Evolutionary conservation across 2,888 invertebrate species (phyloP), one percentile per base, ranked within the genome.

Genomic region (Nycteola revayana): DNA sequence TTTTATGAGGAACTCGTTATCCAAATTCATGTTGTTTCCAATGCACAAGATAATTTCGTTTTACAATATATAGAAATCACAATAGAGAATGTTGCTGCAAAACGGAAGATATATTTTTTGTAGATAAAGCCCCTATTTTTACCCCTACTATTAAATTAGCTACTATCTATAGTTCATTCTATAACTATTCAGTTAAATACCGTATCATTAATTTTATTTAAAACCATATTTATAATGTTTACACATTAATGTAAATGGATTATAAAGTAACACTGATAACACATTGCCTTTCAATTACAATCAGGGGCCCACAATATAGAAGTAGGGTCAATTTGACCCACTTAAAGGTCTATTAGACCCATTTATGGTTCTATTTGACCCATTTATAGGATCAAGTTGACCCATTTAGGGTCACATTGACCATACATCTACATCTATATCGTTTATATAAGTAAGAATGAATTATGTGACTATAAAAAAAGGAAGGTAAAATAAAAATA

Each of bases 111-210:
- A 10, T 36, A 43, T 36, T 42, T 45, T 40, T 47, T 44, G 37
- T 43, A 46, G 46, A 55, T 46, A 77, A 80, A 78, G 76, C 80
- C 75, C 78, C 73, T 78, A 79, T 64, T 70, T n/a, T 71, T 72
- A 75, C 69, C 64, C 75, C 83, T 84, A 82, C 83, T 84, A 82
- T 78, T 75, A 68, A 77, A 81, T 83, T 80, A 80, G 68, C 84
- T 85, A 82, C 67, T 74, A 76, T 55, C 76, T 81, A 81, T 75
- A 75, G 58, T 78, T 63, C 71, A 69, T 80, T 72, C 75, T 81
- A 82, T 72, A n/a, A 61, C 73, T 82, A 83, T 52, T 73, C 72
- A 76, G 72, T 78, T 74, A 75, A 76, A 77, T 75, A 75, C 42
- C 55, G 48, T 56, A 58, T 63, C 60, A 72, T 66, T 66, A 64